Conservation (phyloP, 2,113 vertebrate species). For the Excalfactoria chinensis region DNA sequence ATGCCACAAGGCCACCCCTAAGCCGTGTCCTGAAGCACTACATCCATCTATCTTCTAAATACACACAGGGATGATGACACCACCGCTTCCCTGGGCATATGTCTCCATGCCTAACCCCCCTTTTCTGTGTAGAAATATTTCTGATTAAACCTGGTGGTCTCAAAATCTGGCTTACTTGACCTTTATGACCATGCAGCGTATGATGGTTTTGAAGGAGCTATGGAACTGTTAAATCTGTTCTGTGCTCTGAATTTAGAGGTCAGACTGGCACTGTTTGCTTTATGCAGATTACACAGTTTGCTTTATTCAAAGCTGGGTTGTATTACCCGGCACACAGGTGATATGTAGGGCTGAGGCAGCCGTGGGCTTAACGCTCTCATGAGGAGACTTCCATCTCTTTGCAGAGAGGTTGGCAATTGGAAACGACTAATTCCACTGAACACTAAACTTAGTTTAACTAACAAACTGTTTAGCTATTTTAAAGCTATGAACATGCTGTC, state of each 20-base stretch:
- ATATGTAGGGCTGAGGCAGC: background rate
- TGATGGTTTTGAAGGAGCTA: background rate
- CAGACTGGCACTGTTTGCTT: background rate
- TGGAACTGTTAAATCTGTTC: background rate
- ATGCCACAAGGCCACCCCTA: no score
- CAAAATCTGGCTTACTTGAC: background rate
- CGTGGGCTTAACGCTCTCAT: background rate
- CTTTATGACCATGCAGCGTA: background rate
- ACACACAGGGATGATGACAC: background rate
- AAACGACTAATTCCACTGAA: background rate
- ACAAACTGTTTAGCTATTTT: background rate
- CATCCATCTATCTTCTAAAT: background rate
- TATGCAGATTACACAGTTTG: background rate
- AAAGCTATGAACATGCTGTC: background rate
- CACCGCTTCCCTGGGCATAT: background rate
- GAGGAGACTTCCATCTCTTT: background rate
- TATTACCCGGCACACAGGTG: background rate
- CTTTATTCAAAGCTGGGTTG: background rate
- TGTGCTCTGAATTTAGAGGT: background rate
- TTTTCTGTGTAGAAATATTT: background rate
- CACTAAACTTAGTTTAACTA: background rate
- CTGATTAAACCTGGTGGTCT: background rate
- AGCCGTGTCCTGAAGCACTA: no score
- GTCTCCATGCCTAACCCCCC: background rate
- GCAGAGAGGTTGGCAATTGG: background rate